These are phyloP conservation scores for Nicator chloris DNA, from an alignment of 2,113 vertebrate genomes.

Conservation along the genomic window DNA sequence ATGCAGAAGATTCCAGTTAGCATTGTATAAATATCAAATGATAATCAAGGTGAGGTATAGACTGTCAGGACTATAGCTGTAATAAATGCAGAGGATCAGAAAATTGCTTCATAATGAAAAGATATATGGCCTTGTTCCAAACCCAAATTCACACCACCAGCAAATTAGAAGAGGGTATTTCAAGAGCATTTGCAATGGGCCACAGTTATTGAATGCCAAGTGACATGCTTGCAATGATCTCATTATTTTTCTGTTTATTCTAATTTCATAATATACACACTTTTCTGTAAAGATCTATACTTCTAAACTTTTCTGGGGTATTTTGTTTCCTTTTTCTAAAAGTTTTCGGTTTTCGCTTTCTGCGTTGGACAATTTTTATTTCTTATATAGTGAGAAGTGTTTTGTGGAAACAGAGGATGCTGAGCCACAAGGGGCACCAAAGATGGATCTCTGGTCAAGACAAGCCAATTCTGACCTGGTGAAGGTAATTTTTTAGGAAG, in stretches of 20 bases:
- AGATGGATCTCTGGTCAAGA: neutral
- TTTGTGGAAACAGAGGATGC: neutral
- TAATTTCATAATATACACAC: neutral
- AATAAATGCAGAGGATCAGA: conserved; percentile 62
- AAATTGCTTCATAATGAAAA: conserved; percentile 59
- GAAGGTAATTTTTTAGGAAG: neutral
- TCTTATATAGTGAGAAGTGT: neutral
- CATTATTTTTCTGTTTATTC: neutral
- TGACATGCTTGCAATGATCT: neutral
- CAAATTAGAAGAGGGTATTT: conserved; percentile 56
- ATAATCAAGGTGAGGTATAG: conserved; percentile 54
- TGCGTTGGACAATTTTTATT: neutral
- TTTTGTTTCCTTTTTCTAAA: neutral
- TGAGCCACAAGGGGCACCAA: neutral
- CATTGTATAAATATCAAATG: conserved; percentile 36
- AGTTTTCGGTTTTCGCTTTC: neutral
- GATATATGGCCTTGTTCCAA: conserved; percentile 44
- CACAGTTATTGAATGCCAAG: neutral
- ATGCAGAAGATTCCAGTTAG: conserved; percentile 11
- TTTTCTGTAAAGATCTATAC: neutral
- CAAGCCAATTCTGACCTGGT: neutral
- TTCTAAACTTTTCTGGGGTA: neutral
- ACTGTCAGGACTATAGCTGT: neutral
- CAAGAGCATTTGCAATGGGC: conserved; percentile 35
- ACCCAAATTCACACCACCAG: conserved; percentile 13